Base-by-base conservation (phyloP, 2,888 invertebrate genomes). In the Platyscelio sp. region DNA sequence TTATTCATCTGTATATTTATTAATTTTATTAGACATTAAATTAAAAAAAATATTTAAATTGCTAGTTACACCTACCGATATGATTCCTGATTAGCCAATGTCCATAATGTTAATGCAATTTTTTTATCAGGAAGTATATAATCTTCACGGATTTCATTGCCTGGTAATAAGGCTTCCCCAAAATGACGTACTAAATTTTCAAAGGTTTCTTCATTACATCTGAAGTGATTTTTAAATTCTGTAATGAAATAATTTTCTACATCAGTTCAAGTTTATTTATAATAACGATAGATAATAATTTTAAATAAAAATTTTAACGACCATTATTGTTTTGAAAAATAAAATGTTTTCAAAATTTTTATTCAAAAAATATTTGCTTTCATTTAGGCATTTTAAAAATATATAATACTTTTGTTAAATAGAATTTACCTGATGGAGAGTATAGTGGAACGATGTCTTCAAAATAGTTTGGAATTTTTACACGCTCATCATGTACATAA, bases 221-320 rank as follows among this genome's bases (percentile, higher is more conserved):
- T 38, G 40, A 70, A 70, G 18, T 70, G 70, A 33, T 54, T 54
- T 54, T 54, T 51, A 38, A 68, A 68, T 22, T 2, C 68, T 68
- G 20, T 26, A 65, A 49, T 20, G 7, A 65, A 33, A 61, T 33
- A 33, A 33, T 7, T 27, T 27, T 27, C 2, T 56, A 27, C 26
- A 26, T 15, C 22, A 7, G 13, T 20, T 51, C 7, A 58, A 27
- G 58, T 26, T n/a, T 5, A 29, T 58, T 26, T 58, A 11, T 15
- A 29, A 58, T 27, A n/a, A 29, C 20, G 18, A 27, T 58, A 58
- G 6, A 58, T n/a, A 22, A n/a, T 33, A 7, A 33, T 33, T 33
- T 20, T 54, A 54, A 54, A 18, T 18, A 54, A 3, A 22, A 54
- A 22, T 20, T 18, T 9, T 46, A 46, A 33, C 33, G 33, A 33